A percentile compares a stretch with the other conserved stretches of the same genome.
Conservation (phyloP, 2,113 vertebrate species). For the Anolis sagrei region DNA sequence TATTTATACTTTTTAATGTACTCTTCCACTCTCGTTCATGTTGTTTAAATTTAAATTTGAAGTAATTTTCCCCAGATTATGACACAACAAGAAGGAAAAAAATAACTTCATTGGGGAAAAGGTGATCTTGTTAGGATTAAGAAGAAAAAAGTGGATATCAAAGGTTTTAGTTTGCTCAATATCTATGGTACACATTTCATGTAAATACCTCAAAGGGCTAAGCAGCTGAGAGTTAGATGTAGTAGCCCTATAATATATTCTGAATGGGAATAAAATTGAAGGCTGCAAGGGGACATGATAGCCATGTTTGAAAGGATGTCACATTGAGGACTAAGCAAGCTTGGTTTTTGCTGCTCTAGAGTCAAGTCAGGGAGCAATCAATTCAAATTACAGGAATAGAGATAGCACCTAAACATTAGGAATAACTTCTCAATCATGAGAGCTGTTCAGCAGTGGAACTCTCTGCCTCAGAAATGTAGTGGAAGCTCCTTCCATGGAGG, state of each 20-base stretch:
- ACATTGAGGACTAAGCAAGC: no score
- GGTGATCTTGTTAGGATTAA: background rate
- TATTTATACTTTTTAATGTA: background rate
- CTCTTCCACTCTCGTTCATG: background rate
- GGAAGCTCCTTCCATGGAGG: no score
- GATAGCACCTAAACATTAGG: no score
- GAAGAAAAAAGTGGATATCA: background rate
- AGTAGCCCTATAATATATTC: background rate
- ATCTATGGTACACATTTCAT: background rate
- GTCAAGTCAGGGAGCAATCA: no score
- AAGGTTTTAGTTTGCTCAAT: background rate
- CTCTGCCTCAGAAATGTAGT: no score
- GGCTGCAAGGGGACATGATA: no score
- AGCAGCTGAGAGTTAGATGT: background rate
- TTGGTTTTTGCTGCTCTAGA: no score
- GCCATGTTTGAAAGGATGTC: no score
- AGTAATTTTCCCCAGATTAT: background rate
- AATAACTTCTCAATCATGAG: no score
- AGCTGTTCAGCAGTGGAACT: no score
- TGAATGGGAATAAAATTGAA: background rate
- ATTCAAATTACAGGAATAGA: no score
- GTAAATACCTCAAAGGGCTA: background rate
- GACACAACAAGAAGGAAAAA: background rate
- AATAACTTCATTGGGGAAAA: no score
- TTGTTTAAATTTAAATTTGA: background rate